phyloP scores from a whole-genome alignment of 2,113 vertebrate genomes.

The Anthoscopus minutus region DNA sequence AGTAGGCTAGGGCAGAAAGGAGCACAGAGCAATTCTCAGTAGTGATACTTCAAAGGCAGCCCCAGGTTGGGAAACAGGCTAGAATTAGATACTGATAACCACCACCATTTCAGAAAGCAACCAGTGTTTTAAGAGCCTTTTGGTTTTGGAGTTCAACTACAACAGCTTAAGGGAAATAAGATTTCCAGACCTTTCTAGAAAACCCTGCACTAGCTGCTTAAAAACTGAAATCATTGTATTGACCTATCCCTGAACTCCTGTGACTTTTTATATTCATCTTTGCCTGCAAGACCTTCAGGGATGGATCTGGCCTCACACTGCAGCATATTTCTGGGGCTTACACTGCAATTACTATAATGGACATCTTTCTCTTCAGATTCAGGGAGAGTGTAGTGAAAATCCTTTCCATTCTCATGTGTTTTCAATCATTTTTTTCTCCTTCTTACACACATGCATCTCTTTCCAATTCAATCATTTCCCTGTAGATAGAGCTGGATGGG shows the following conservation, averaged over 20 bases:
- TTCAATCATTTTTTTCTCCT: background rate
- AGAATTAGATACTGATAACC: background rate
- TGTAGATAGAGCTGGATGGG: constrained; percentile 9
- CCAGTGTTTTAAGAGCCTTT: background rate
- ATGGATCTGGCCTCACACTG: background rate
- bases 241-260: background rate
- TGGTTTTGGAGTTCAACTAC: background rate
- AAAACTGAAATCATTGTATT: background rate
- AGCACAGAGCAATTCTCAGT: background rate
- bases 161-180: background rate
- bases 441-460: background rate
- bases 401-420: background rate
- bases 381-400: background rate
- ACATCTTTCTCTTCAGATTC: background rate
- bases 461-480: background rate
- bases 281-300: background rate
- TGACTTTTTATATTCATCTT: background rate
- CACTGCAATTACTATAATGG: background rate
- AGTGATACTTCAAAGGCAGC: background rate
- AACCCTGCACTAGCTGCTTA: background rate
- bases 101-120: background rate
- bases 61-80: background rate
- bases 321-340: background rate
- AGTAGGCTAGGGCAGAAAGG: background rate
- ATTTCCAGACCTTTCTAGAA: background rate